A percentile compares a stretch with the other conserved stretches of the same genome.
Evolutionary conservation across 2,113 vertebrate species (phyloP).

Genomic region (Excalfactoria chinensis): DNA sequence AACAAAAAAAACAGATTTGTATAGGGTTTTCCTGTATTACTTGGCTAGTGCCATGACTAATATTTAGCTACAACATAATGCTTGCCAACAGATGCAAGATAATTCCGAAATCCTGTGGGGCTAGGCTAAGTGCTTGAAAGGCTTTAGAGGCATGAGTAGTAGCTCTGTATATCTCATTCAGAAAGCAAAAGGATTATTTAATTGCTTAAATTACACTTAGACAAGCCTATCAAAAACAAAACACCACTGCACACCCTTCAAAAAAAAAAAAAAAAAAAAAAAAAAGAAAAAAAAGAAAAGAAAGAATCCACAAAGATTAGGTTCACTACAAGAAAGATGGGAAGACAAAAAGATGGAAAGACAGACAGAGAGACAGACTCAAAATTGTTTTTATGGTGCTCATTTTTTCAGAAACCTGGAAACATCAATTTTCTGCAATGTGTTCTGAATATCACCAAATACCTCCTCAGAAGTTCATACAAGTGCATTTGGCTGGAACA

Average conservation of each 20-base stretch:
- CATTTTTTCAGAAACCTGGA: not conserved
- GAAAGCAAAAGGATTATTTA: constrained; percentile 19
- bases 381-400: not conserved
- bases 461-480: not conserved
- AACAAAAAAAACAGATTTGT: not conserved
- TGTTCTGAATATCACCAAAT: not conserved
- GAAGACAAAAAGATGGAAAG: not conserved
- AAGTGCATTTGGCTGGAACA: not conserved
- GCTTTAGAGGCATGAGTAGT: not conserved
- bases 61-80: constrained; percentile 29
- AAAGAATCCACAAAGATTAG: not conserved
- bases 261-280: too few species aligned
- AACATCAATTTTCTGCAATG: not conserved
- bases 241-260: too few species aligned
- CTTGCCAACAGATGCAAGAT: constrained; percentile 26
- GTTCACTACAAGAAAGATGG: not conserved
- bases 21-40: not conserved
- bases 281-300: too few species aligned
- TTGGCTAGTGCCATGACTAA: constrained; percentile 23
- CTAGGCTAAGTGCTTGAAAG: constrained; percentile 12
- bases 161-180: not conserved
- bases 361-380: rapidly evolving
- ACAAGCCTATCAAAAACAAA: not conserved
- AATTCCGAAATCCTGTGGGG: not conserved
- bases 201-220: not conserved